A percentile compares a stretch with the other conserved stretches of the same genome.
phyloP scores from a whole-genome alignment of 2,113 vertebrate genomes.

The Hyla sarda region DNA sequence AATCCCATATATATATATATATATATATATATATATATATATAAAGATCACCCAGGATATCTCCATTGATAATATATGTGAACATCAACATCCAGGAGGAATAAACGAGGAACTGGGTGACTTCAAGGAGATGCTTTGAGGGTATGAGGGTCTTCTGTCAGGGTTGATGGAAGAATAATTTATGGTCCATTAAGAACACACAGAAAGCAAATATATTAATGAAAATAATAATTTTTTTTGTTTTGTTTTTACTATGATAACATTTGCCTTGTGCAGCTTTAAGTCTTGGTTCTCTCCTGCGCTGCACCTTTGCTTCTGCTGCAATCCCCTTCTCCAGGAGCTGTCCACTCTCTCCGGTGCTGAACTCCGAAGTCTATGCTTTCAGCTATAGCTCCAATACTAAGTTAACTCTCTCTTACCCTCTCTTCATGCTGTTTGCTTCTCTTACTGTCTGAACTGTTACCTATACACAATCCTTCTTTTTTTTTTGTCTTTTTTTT shows the following conservation, averaged over 20 bases:
- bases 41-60: slow-evolving; percentile 61
- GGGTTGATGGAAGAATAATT: neutral
- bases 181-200: neutral
- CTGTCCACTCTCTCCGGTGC: slow-evolving; percentile 65
- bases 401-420: slow-evolving; percentile 46
- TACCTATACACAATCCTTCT: slow-evolving; percentile 50
- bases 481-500: too few species aligned
- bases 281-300: slow-evolving; percentile 47
- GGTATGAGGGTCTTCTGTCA: neutral
- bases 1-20: slow-evolving; percentile 64
- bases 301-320: neutral
- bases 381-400: slow-evolving; percentile 57
- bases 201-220: slow-evolving; percentile 39
- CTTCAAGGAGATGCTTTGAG: neutral
- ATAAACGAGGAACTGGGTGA: neutral
- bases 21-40: slow-evolving; percentile 55
- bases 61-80: slow-evolving; percentile 53
- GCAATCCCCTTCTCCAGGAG: slow-evolving; percentile 42
- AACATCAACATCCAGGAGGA: too few species aligned
- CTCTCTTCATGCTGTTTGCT: slow-evolving; percentile 8
- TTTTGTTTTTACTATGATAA: slow-evolving; percentile 63
- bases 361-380: slow-evolving; percentile 57
- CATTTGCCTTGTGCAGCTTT: slow-evolving; percentile 59
- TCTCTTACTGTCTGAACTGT: slow-evolving; percentile 33
- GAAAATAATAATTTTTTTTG: slow-evolving; percentile 19